A percentile compares a stretch with the other conserved stretches of the same genome.
phyloP scores from a whole-genome alignment of 2,888 invertebrate species.

The Mechanitis messenoides region DNA sequence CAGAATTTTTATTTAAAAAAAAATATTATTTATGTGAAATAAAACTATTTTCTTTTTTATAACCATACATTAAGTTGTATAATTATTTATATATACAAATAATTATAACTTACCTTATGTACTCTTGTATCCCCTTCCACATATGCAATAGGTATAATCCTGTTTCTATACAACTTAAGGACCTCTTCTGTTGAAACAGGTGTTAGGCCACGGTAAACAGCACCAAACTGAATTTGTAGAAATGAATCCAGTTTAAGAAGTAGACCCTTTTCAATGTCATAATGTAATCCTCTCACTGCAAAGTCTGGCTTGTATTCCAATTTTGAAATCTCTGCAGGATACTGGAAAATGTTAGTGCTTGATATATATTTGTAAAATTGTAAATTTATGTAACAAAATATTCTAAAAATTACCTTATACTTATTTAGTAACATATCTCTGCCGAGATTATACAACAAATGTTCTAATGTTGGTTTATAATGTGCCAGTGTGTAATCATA shows the following conservation, averaged over 20 bases:
- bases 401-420: conserved; percentile 81
- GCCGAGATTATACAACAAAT: conserved; percentile 92
- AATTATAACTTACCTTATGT: conserved; percentile 76
- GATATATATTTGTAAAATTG: conserved; percentile 17
- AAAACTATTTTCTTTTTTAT: no score
- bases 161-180: conserved; percentile 87
- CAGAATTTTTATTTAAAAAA: no score
- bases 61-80: no score
- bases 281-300: conserved; percentile 97
- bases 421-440: conserved; percentile 90
- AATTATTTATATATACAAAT: no score
- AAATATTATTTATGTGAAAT: no score
- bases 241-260: conserved; percentile 96
- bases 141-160: conserved; percentile 90
- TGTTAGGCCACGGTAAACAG: conserved; percentile 91
- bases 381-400: conserved; percentile 10
- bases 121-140: conserved; percentile 87
- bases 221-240: conserved; percentile 96
- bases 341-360: conserved; percentile 75
- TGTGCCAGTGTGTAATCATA: conserved; percentile 98
- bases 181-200: conserved; percentile 91
- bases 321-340: conserved; percentile 88
- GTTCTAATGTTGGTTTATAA: conserved; percentile 92
- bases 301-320: conserved; percentile 94
- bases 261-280: conserved; percentile 96